Conservation (phyloP, 2,888 invertebrate species). For the Cryptocephalus moraei region DNA sequence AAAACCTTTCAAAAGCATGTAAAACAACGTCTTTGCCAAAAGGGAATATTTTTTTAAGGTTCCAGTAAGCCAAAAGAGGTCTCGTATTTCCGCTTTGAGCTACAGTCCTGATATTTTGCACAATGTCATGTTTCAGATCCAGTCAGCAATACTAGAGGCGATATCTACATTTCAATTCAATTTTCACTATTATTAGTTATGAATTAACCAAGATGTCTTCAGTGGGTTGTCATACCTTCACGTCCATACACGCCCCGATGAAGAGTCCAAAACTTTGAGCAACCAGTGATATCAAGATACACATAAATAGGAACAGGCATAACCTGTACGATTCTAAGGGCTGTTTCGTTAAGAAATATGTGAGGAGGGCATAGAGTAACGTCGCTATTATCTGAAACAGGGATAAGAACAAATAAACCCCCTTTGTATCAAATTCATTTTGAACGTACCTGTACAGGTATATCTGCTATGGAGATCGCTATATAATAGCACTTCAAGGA, state of each 20-base stretch:
- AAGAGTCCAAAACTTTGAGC: constrained; percentile 79
- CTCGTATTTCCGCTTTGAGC: too few species aligned
- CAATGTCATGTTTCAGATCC: too few species aligned
- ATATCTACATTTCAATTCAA: too few species aligned
- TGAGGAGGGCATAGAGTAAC: constrained; percentile 61
- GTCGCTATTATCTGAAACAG: constrained; percentile 46
- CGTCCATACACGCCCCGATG: constrained; percentile 70
- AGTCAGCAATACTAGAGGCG: too few species aligned
- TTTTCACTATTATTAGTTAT: too few species aligned
- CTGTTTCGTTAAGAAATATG: constrained; percentile 81
- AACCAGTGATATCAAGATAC: constrained; percentile 69
- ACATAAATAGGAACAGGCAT: constrained; percentile 57
- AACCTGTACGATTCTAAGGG: constrained; percentile 67
- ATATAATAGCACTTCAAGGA: constrained; percentile 54
- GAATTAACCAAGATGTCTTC: too few species aligned
- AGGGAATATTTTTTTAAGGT: too few species aligned
- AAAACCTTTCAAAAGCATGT: too few species aligned
- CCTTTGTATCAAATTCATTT: too few species aligned
- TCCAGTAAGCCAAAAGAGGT: too few species aligned
- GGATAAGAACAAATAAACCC: neutral
- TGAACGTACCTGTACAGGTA: constrained; percentile 43
- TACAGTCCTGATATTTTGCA: too few species aligned
- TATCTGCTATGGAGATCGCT: constrained; percentile 53
- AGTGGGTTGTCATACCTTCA: constrained; percentile 48
- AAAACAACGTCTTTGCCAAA: too few species aligned